Conservation (phyloP, 2,113 vertebrate genomes). For the Azemiops feae region DNA sequence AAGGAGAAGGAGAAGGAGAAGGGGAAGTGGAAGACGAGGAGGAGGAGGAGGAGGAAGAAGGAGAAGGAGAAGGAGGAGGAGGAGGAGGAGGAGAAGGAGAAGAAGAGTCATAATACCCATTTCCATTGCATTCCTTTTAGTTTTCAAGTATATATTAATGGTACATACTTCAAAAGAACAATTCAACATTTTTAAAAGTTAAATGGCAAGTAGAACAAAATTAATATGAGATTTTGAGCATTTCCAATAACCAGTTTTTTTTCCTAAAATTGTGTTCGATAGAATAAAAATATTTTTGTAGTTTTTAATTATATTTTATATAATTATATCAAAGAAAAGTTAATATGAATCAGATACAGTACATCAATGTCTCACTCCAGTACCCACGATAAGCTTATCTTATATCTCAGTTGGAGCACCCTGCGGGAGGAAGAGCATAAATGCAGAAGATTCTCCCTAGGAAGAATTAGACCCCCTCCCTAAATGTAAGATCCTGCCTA, state of each 20-base stretch:
- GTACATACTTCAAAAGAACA: not conserved
- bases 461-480: not conserved
- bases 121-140: not conserved
- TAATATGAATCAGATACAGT: not conserved
- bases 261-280: not conserved
- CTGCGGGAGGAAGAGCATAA: not conserved
- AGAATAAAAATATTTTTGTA: not conserved
- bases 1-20: too few species aligned
- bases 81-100: too few species aligned
- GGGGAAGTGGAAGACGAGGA: too few species aligned
- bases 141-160: not conserved
- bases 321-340: not conserved
- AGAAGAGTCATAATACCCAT: not conserved
- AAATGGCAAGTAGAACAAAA: not conserved
- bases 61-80: too few species aligned
- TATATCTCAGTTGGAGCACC: not conserved
- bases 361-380: not conserved
- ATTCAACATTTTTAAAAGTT: not conserved
- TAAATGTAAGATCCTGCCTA: not conserved
- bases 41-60: too few species aligned
- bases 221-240: not conserved
- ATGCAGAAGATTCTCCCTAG: not conserved
- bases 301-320: not conserved
- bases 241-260: not conserved
- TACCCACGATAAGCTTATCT: not conserved